Base-by-base conservation (phyloP, 2,888 invertebrate species). In the Therioaphis trifolii region DNA sequence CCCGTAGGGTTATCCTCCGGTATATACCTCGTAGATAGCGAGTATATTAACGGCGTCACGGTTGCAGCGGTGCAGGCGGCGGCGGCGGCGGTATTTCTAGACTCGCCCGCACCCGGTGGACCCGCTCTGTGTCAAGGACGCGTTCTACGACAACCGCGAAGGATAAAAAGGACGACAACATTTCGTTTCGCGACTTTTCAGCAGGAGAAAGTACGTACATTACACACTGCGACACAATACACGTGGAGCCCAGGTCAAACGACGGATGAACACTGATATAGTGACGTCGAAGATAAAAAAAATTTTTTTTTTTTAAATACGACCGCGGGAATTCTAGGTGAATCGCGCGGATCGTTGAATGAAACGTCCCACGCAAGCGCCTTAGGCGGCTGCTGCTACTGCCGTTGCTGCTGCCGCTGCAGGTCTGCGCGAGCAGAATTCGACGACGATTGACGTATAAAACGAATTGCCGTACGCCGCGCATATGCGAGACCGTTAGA, bases 61-160 rank as follows among this genome's bases (percentile, higher is more conserved):
- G 78, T 68, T 78, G 68, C 78, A 68, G 15, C 68, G 52, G 52
- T 52, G 24, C 49, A 27, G 43, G 29, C 52, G 49, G 66, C 40
- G 43, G 63, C 29, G 69, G 55, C 35, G 27, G 79, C 21, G 15
- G 43, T 82, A 82, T 82, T 82, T 82, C 80, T 82, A 43, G 80
- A 82, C 58, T 80, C 80, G 80, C 72, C 80, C 80, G 80, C 80
- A 72, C 80, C 61, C 80, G 80, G 72, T 43, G 71, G 71, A 77
- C 68, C 68, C 24, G 66, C 80, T 82, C 80, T 82, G 80, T 82
- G 80, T 82, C 80, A 82, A 82, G 80, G 80, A 82, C 80, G n/a
- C n/a, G 80, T 72, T 61, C 12, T 35, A 21, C 68, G 71, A 66
- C 80, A 49, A 63, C 72, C 43, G 63, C 72, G 63, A 78, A 78